Evolutionary conservation across 2,113 vertebrate genomes (phyloP), one percentile per base, ranked within the genome.

Genomic region (Fulmarus glacialis): DNA sequence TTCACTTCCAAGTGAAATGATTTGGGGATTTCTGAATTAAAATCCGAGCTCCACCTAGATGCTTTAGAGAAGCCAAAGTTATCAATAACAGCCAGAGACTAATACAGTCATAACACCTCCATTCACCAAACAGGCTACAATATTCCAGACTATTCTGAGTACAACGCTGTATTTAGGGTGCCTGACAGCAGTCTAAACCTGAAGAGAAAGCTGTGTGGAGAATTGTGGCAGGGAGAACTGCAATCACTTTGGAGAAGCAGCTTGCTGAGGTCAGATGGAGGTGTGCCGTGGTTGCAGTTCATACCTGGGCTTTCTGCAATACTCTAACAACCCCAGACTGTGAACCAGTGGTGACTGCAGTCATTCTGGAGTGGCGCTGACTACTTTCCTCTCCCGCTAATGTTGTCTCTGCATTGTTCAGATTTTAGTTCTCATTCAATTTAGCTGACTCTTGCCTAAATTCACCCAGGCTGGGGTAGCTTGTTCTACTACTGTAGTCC

Each of bases 221-320:
- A 87, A 52, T 9, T 5, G 1, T 9, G 22, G 30, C 5, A 23
- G 43, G 36, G 17, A 70, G 14, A 81, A 32, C 38, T 29, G 53
- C 29, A 29, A 58, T 8, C 5, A 12, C 38, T 30, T 20, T 23
- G 83, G 56, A 79, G 68, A 60, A 74, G 55, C 3, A 72, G 24
- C 27, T 75, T 59, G 34, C 21, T 3, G 7, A 0, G 12, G 1
- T 4, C 2, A 5, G 12, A 16, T 26, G 45, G 14, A 62, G 11
- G 4, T 43, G 27, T 71, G 42, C 45, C 2, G 0, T 12, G 18
- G 45, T 0, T 78, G 34, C 40, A 60, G 55, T 6, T 56, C 36
- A 8, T 8, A 9, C 47, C 40, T 48, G 64, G 50, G 8, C 42
- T 84, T 68, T 56, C 45, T 62, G 43, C 67, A 56, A 26, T 7